Conservation (phyloP, 2,888 invertebrate species). For the Cryptus armator region DNA sequence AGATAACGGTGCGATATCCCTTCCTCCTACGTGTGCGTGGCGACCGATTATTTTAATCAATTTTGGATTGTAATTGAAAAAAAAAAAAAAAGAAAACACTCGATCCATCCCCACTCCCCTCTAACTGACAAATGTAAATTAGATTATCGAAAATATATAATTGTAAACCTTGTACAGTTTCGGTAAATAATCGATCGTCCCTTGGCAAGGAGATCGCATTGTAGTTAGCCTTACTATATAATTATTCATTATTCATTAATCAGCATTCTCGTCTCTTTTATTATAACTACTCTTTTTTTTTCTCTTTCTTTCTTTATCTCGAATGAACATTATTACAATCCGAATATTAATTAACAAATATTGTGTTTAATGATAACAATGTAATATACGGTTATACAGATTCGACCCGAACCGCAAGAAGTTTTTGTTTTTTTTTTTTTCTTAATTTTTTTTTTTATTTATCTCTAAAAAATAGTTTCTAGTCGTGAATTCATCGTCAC, state of each 20-base stretch:
- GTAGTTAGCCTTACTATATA: slow-evolving; percentile 82
- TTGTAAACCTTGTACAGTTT: slow-evolving; percentile 70
- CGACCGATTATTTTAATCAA: slow-evolving; percentile 72
- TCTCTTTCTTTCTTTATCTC: slow-evolving; percentile 3
- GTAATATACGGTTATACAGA: slow-evolving; percentile 83
- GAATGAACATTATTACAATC: slow-evolving; percentile 69
- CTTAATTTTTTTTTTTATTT: slow-evolving; percentile 23
- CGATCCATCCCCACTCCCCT: neutral
- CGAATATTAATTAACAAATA: slow-evolving; percentile 76
- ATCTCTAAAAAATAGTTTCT: slow-evolving; percentile 5
- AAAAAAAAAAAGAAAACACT: neutral
- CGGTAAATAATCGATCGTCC: slow-evolving; percentile 45
- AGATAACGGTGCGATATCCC: slow-evolving; percentile 32
- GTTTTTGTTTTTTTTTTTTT: slow-evolving; percentile 37
- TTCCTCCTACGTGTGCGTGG: slow-evolving; percentile 29
- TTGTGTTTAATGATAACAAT: slow-evolving; percentile 83
- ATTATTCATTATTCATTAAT: slow-evolving; percentile 67
- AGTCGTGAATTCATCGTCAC: slow-evolving; percentile 18
- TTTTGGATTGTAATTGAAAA: slow-evolving; percentile 77
- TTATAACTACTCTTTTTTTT: slow-evolving; percentile 24
- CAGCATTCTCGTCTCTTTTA: slow-evolving; percentile 61
- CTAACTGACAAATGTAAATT: slow-evolving; percentile 60
- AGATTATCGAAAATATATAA: slow-evolving; percentile 60
- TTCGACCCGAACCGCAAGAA: slow-evolving; percentile 62
- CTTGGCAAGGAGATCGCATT: slow-evolving; percentile 70